Base-by-base conservation (phyloP, 1,140 invertebrate genomes). In the Tetramorium parvispinum region DNA sequence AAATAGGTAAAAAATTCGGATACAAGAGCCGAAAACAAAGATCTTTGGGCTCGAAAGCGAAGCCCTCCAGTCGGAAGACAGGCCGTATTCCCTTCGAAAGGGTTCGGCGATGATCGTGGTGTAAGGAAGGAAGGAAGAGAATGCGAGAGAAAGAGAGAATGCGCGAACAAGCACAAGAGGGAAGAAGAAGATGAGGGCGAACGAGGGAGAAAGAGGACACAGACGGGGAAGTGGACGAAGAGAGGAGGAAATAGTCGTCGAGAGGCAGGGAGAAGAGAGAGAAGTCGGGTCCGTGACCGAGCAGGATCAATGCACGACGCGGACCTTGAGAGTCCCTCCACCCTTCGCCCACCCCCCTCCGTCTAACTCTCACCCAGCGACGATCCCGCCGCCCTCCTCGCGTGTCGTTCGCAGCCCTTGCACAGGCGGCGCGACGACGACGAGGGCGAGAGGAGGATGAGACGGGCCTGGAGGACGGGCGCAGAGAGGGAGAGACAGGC, bases 301-400 rank as follows among this genome's bases (percentile, higher is more conserved):
- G 83, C 46, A 94, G 91, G 94, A 95, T 94, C 94, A 95, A 95
- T 93, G 94, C 90, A 94, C 94, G 94, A 93, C 88, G 76, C 87
- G 92, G 94, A 95, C 95, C 95, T 95, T 95, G 95, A 95, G 91
- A 92, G 92, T 86, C 76, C 66, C 88, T 75, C 81, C 82, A 81
- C 79, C 81, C 83, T 79, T 85, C 66, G 6, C 78, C 66, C 85
- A 68, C 59, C 79, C 51, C 40, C 24, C 68, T 32, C 16, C 57
- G n/a, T 78, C 85, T 89, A 75, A 83, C 53, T 87, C 81, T 75
- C 55, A 79, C 86, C 85, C 85, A 79, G 73, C 86, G 82, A 46
- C 86, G 70, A 68, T 83, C 68, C 46, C 55, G 21, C 77, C 59
- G 40, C 66, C 53, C 24, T 32, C 86, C 63, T 46, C 85, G 51